Conservation (phyloP, 2,113 vertebrate species). For the Mellivora capensis region DNA sequence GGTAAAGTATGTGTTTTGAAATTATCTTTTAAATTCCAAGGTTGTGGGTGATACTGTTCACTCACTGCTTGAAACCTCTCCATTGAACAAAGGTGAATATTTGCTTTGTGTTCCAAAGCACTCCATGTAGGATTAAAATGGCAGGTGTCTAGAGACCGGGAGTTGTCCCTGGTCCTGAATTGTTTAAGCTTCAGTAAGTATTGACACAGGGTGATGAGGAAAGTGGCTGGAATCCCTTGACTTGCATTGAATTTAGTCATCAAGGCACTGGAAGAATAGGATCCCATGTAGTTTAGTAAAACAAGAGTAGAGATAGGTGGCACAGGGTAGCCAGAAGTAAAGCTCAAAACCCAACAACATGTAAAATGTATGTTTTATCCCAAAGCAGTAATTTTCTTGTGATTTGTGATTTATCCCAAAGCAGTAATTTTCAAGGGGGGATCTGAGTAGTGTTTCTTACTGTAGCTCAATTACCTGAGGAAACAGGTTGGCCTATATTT, state of each 20-base stretch:
- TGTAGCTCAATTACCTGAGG: not conserved
- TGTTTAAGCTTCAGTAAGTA: not conserved
- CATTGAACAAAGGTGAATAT: not conserved
- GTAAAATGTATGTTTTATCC: not conserved
- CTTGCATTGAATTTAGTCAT: not conserved
- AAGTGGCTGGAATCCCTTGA: not conserved
- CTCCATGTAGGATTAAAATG: not conserved
- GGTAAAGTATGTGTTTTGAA: not conserved
- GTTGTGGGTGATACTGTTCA: not conserved
- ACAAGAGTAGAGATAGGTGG: not conserved
- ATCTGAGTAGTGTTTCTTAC: not conserved
- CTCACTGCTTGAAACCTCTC: not conserved
- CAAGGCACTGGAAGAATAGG: not conserved
- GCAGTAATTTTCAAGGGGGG: not conserved
- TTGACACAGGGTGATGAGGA: not conserved
- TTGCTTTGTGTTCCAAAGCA: not conserved
- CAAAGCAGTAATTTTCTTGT: not conserved
- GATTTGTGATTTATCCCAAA: not conserved
- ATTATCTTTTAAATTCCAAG: slow-evolving; percentile 5
- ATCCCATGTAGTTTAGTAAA: not conserved
- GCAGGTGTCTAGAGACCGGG: not conserved
- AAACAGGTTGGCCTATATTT: not conserved
- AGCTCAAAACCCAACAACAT: not conserved
- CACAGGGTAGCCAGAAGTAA: not conserved
- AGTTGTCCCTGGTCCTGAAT: not conserved